These are phyloP conservation scores for Coleophora flavipennella DNA, from an alignment of 2,888 invertebrate genomes.

Conservation along the genomic window DNA sequence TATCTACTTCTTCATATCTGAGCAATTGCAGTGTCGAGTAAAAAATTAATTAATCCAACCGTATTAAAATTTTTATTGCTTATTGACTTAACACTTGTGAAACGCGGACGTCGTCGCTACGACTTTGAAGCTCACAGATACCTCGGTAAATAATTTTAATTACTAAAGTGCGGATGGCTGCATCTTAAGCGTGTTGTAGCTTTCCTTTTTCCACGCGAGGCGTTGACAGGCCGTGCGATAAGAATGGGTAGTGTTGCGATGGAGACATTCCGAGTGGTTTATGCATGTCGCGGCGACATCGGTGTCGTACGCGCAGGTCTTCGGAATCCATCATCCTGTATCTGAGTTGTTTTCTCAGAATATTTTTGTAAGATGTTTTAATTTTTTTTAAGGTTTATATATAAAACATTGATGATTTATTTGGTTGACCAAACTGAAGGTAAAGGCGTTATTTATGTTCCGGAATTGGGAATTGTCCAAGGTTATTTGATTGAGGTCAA, in stretches of 20 bases:
- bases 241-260: conserved; percentile 26
- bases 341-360: background rate
- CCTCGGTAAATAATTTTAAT: conserved; percentile 24
- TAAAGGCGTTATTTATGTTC: too few species aligned
- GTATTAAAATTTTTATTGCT: background rate
- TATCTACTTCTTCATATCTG: too few species aligned
- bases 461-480: too few species aligned
- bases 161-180: too few species aligned
- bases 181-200: conserved; percentile 11
- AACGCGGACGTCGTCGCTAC: conserved; percentile 21
- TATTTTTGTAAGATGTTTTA: too few species aligned
- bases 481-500: too few species aligned
- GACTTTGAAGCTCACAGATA: conserved; percentile 17
- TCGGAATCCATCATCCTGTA: conserved; percentile 10
- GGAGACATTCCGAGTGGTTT: conserved; percentile 37
- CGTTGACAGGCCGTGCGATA: conserved; percentile 20
- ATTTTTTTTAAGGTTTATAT: too few species aligned
- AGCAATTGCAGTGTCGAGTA: too few species aligned
- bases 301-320: conserved; percentile 18
- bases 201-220: conserved; percentile 27
- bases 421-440: too few species aligned
- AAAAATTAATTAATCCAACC: too few species aligned
- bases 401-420: too few species aligned
- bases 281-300: conserved; percentile 22
- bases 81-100: conserved; percentile 18